These are phyloP conservation scores for Epizoanthus stellaris DNA, from an alignment of 92 coral and sea anemone species.

Conservation along the genomic window DNA sequence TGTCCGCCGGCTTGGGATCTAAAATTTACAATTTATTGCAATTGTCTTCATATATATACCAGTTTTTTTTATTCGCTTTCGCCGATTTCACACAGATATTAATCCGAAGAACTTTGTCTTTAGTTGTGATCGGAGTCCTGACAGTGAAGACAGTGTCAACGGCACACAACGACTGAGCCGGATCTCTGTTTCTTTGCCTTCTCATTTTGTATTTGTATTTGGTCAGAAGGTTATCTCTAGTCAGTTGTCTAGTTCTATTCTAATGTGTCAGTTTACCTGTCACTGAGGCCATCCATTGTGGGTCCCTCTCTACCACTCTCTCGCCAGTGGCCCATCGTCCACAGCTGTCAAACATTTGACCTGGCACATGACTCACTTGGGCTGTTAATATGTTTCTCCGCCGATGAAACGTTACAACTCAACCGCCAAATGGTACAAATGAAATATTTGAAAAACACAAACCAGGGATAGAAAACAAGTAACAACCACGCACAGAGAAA, in stretches of 20 bases:
- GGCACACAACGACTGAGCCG: no score
- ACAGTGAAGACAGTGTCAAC: no score
- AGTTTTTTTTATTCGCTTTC: not conserved
- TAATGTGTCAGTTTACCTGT: slow-evolving; percentile 12
- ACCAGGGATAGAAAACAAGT: no score
- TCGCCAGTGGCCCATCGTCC: not conserved
- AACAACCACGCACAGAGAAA: not conserved
- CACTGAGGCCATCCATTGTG: slow-evolving; percentile 9
- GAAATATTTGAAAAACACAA: not conserved
- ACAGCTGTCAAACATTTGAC: not conserved
- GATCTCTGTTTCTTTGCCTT: no score
- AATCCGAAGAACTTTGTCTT: not conserved
- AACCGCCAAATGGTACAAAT: not conserved
- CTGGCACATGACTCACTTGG: not conserved
- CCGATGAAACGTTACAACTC: not conserved
- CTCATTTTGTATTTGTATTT: no score
- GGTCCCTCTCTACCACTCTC: not conserved
- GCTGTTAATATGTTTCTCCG: slow-evolving; percentile 16
- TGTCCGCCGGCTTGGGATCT: no score
- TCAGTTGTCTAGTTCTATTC: not conserved
- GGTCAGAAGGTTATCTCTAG: no score
- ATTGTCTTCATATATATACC: not conserved
- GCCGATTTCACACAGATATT: not conserved
- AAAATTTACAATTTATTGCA: no score
- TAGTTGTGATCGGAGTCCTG: not conserved